Percentiles rank a stretch among this genome's conserved stretches.
Evolutionary conservation across 2,888 invertebrate genomes (phyloP).

Genomic region (Trachelus tabidus): DNA sequence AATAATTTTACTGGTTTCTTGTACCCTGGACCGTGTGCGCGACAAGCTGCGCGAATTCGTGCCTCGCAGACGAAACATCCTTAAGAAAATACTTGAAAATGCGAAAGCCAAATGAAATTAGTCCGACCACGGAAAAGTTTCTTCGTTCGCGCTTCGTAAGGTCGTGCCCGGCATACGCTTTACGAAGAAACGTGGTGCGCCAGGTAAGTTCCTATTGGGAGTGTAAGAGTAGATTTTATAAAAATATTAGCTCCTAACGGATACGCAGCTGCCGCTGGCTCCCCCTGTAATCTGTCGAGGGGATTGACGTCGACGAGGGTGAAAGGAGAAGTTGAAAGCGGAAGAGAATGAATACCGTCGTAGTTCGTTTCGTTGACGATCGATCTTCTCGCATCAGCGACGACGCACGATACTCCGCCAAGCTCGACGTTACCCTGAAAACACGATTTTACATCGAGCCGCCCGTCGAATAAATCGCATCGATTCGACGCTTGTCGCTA

Average conservation of each 20-base stretch:
- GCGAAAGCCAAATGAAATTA: slow-evolving; percentile 54
- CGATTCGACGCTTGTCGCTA: background rate
- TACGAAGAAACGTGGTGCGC: background rate
- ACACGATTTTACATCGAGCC: background rate
- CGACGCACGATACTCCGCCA: background rate
- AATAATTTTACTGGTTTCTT: background rate
- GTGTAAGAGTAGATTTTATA: background rate
- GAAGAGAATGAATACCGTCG: background rate
- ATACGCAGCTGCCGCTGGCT: background rate
- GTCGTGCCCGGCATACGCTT: background rate
- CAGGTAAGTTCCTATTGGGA: background rate
- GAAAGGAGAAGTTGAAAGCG: background rate
- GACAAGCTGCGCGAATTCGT: background rate
- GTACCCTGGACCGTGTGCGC: background rate
- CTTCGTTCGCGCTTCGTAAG: background rate
- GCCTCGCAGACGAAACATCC: slow-evolving; percentile 26
- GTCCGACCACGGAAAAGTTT: slow-evolving; percentile 33
- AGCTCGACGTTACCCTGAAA: background rate
- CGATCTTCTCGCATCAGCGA: background rate
- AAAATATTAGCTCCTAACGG: background rate
- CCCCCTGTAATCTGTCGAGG: background rate
- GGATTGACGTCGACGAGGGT: background rate
- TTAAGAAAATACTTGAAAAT: slow-evolving; percentile 36
- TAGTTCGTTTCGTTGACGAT: background rate
- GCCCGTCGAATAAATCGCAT: background rate